Conservation (phyloP, 2,888 invertebrate species). For the Caenorhabditis imperialis region DNA sequence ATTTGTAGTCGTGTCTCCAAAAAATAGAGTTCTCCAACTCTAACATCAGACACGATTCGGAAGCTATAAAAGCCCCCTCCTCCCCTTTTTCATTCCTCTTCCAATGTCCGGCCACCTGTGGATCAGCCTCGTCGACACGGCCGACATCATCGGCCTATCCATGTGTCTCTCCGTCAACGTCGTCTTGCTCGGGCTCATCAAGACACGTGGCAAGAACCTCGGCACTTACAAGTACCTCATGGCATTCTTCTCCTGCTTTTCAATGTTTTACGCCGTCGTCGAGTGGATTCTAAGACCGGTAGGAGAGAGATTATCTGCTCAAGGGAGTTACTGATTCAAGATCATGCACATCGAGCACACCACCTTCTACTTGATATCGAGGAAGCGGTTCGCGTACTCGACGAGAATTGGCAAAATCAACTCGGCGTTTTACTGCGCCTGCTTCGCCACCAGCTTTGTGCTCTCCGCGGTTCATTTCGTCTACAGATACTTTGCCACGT, state of each 20-base stretch:
- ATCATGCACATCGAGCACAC: slow-evolving; percentile 46
- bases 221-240: slow-evolving; percentile 44
- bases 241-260: slow-evolving; percentile 34
- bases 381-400: slow-evolving; percentile 30
- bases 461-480: slow-evolving; percentile 38
- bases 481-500: slow-evolving; percentile 41
- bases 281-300: slow-evolving; percentile 45
- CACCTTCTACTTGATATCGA: slow-evolving; percentile 37
- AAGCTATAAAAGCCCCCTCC: too few species aligned
- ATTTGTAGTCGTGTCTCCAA: too few species aligned
- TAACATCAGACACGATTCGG: too few species aligned
- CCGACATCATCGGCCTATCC: slow-evolving; percentile 40
- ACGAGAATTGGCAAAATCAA: slow-evolving; percentile 38
- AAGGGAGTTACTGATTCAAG: slow-evolving; percentile 6
- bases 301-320: background rate
- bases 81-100: too few species aligned
- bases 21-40: too few species aligned
- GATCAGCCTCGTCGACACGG: slow-evolving; percentile 31
- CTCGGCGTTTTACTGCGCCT: slow-evolving; percentile 35
- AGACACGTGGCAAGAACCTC: slow-evolving; percentile 33
- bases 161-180: slow-evolving; percentile 26
- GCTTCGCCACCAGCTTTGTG: slow-evolving; percentile 37
- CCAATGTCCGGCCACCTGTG: slow-evolving; percentile 33
- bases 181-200: slow-evolving; percentile 27
- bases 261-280: slow-evolving; percentile 37